Evolutionary conservation across 2,113 vertebrate species (phyloP), one percentile per base, ranked within the genome.

Genomic region (Mastomys coucha): DNA sequence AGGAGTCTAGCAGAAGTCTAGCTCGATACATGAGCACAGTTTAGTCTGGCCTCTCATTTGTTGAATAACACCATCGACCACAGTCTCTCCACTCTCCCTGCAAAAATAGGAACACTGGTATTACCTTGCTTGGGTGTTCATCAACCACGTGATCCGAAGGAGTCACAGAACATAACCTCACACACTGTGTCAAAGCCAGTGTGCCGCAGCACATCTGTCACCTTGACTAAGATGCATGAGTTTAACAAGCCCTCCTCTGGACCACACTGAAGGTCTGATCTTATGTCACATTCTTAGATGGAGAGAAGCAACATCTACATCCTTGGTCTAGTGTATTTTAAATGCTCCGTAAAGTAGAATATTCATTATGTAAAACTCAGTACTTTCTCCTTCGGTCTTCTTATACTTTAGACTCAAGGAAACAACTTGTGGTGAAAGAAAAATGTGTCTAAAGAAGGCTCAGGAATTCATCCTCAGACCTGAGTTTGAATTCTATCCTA

Each of bases 31-130:
- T 36, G 58, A 96, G 76, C 33, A 97, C 72, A 97, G 98, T 98
- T 98, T 98, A 98, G 97, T 98, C 98, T 98, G 95, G 96, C 93
- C 87, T 94, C 73, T 84, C 91, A 60, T 96, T 89, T 97, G 92
- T 96, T 96, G 91, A 97, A 97, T 97, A 96, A 96, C 93, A 94
- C 84, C 72, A 33, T 91, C 82, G n/a, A 69, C 96, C 72, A 39
- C 10, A 78, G 91, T 77, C 89, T 89, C 51, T 88, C 80, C 22
- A 39, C n/a, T 22, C 20, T 76, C 73, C 31, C 51, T 36, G 51
- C 42, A 65, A 72, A 60, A 95, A 87, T 26, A 93, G 53, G 42
- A 94, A 58, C 26, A 7, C 8, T 17, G 49, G 49, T 94, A 49
- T 96, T 76, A 97, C 96, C 97, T 96, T n/a, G 60, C 72, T 19